phyloP scores from a whole-genome alignment of 2,113 vertebrate genomes.

The Calyptomena viridis region DNA sequence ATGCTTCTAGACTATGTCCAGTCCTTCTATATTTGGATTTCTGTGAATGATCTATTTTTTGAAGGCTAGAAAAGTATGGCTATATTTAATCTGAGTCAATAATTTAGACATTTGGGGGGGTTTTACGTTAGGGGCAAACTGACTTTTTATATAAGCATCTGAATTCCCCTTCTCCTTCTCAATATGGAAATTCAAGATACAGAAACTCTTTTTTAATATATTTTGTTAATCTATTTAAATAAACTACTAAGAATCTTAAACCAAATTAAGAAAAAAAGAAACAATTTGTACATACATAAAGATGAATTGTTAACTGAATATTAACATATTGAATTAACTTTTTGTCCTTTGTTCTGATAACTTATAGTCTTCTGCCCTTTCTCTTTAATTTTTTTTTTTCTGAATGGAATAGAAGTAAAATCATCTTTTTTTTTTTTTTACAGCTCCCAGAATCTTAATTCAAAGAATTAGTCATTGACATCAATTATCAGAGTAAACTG shows the following conservation, averaged over 20 bases:
- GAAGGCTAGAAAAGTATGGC: not conserved
- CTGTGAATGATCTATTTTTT: not conserved
- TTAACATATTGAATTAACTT: not conserved
- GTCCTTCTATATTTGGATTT: not conserved
- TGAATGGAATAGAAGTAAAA: slow-evolving; percentile 1
- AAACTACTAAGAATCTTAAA: not conserved
- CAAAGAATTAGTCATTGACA: slow-evolving; percentile 18
- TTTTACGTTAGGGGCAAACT: not conserved
- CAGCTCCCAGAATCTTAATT: not conserved
- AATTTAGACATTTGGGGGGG: not conserved
- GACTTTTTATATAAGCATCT: not conserved
- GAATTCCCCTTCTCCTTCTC: not conserved
- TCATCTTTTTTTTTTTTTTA: not conserved
- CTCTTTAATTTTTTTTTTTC: not conserved
- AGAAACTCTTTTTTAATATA: not conserved
- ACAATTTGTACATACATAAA: not conserved
- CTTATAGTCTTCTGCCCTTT: not conserved
- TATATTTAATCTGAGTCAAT: not conserved
- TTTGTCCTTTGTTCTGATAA: not conserved
- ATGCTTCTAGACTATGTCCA: not conserved
- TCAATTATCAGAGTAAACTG: not conserved
- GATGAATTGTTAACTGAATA: not conserved
- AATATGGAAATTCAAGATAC: not conserved
- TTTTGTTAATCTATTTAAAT: not conserved
- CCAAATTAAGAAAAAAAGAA: not conserved